A percentile compares a stretch with the other conserved stretches of the same genome.
These are phyloP conservation scores for Coranthus polyacanthus DNA, from an alignment of 2,797 vertebrate species.

Conservation along the genomic window DNA sequence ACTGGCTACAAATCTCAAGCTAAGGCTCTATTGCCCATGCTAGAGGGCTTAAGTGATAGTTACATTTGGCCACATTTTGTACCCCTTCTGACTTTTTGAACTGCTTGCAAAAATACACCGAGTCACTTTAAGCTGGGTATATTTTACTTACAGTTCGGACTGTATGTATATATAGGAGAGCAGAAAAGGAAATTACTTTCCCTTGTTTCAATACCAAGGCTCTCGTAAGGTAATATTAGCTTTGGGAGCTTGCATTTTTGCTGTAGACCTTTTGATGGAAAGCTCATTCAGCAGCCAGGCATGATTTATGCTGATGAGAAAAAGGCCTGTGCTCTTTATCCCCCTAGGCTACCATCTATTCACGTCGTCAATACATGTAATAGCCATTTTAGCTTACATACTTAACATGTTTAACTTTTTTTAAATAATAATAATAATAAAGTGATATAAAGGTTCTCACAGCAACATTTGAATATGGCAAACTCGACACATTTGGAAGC, in stretches of 20 bases:
- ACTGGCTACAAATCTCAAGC: conserved; percentile 33
- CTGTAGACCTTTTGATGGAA: conserved; percentile 47
- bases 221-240: conserved; percentile 61
- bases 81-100: conserved; percentile 52
- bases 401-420: too few species aligned
- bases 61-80: conserved; percentile 35
- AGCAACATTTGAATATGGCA: background rate
- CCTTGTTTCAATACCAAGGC: conserved; percentile 50
- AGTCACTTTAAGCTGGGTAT: conserved; percentile 31
- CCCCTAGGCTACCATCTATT: conserved; percentile 40
- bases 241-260: conserved; percentile 51
- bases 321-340: conserved; percentile 55
- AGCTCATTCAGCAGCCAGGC: conserved; percentile 51
- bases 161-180: conserved; percentile 41
- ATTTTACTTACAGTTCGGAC: conserved; percentile 50
- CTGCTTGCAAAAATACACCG: conserved; percentile 51
- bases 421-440: too few species aligned
- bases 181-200: conserved; percentile 61
- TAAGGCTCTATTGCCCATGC: conserved; percentile 28
- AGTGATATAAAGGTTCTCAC: background rate
- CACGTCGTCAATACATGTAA: background rate
- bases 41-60: conserved; percentile 41
- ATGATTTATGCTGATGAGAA: conserved; percentile 79
- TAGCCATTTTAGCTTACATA: too few species aligned
- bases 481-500: background rate